phyloP scores from a whole-genome alignment of 2,113 vertebrate species.

The Nannospalax galili region DNA sequence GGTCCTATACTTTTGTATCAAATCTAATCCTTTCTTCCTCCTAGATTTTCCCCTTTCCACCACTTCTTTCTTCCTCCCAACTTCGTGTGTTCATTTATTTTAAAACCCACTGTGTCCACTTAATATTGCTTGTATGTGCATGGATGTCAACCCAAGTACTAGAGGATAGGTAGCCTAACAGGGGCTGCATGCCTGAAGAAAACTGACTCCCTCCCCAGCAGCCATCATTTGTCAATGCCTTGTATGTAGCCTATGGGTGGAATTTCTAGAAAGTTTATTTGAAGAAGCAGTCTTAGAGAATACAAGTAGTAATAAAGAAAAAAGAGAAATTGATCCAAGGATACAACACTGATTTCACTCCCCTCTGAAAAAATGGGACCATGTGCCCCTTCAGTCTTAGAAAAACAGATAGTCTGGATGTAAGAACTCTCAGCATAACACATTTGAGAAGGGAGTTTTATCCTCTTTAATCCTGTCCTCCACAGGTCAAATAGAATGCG shows the following conservation, averaged over 20 bases:
- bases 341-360: not conserved
- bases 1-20: not conserved
- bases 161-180: not conserved
- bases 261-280: not conserved
- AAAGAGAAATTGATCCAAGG: not conserved
- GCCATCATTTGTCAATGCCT: not conserved
- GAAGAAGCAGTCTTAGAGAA: not conserved
- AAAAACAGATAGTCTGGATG: not conserved
- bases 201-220: not conserved
- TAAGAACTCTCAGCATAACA: not conserved
- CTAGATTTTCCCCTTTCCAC: not conserved
- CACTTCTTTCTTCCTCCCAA: too few relatives aligned
- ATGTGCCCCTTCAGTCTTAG: not conserved
- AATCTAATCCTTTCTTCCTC: not conserved
- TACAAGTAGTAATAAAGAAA: not conserved
- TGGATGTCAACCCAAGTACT: accelerated
- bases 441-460: too few relatives aligned
- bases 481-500: not conserved
- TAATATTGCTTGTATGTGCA: not conserved
- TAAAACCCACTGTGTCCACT: not conserved
- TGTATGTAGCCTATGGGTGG: not conserved
- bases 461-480: not conserved
- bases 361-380: not conserved
- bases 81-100: not conserved
- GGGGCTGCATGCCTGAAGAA: not conserved